phyloP scores from a whole-genome alignment of 2,888 invertebrate genomes.

The Drosophila meridiana region DNA sequence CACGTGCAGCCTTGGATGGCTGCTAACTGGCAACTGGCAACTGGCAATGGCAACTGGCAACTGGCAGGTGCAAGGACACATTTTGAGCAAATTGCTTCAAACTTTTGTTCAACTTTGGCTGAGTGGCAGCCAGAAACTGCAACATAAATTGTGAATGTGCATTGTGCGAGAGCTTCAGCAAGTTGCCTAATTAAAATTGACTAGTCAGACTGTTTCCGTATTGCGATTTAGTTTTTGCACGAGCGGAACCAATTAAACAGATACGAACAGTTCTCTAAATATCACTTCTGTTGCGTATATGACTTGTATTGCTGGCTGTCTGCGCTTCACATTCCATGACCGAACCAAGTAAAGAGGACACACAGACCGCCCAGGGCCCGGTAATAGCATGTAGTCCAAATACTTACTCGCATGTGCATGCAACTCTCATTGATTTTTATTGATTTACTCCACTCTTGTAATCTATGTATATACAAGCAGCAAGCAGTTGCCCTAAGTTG shows the following conservation, averaged over 20 bases:
- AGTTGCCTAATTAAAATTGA: conserved; percentile 27
- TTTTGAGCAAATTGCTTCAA: conserved; percentile 11
- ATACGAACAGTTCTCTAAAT: not conserved
- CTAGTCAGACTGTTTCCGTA: not conserved
- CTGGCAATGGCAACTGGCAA: not conserved
- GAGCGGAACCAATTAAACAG: not conserved
- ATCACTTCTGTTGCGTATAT: not conserved
- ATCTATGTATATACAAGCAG: not conserved
- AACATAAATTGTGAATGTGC: not conserved
- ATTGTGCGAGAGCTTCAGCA: not conserved
- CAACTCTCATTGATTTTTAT: not conserved
- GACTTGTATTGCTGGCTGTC: not conserved
- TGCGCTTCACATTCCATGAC: not conserved
- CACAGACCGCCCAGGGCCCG: not conserved
- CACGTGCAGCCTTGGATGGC: conserved; percentile 23
- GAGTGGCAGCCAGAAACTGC: conserved; percentile 12
- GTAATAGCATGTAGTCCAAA: not conserved
- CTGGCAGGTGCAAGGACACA: conserved; percentile 19
- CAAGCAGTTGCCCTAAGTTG: not conserved
- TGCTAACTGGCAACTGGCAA: conserved; percentile 7
- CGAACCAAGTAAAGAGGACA: not conserved
- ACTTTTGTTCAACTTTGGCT: conserved; percentile 14
- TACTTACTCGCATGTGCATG: not conserved
- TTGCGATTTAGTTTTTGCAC: not conserved
- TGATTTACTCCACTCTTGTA: not conserved